These are phyloP conservation scores for Trichogramma evanescens DNA, from an alignment of 2,888 invertebrate genomes.

Conservation along the genomic window DNA sequence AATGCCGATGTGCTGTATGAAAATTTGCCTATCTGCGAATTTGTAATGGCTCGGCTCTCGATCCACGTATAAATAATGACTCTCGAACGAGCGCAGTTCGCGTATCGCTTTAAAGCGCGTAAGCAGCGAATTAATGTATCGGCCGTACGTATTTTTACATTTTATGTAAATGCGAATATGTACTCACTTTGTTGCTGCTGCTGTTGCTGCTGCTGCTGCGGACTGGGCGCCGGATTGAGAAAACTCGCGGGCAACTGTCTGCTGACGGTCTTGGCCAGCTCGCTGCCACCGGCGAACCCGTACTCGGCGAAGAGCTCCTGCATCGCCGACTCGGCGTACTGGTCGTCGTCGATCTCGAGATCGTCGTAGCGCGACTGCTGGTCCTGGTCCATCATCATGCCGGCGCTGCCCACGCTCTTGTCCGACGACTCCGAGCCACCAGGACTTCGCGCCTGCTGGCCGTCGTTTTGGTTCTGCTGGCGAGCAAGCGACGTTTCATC, in stretches of 20 bases:
- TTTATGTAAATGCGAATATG: too few species aligned
- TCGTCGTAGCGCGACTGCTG: conserved; percentile 36
- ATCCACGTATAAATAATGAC: too few species aligned
- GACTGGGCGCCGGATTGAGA: conserved; percentile 39
- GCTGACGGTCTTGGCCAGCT: conserved; percentile 45
- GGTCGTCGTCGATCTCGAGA: conserved; percentile 32
- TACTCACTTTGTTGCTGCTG: conserved; percentile 15
- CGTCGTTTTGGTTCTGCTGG: neutral
- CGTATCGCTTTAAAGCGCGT: too few species aligned
- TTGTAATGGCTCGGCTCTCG: too few species aligned
- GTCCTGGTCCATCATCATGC: conserved; percentile 27
- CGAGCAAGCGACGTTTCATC: neutral
- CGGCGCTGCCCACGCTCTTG: conserved; percentile 36
- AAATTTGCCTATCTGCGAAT: too few species aligned
- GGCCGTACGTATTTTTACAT: too few species aligned
- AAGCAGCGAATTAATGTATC: too few species aligned
- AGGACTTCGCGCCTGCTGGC: conserved; percentile 38
- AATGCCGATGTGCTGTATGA: too few species aligned
- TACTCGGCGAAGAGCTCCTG: conserved; percentile 53
- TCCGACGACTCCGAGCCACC: conserved; percentile 42
- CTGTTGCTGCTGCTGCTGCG: conserved; percentile 23
- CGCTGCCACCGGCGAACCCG: conserved; percentile 47
- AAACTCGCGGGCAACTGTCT: conserved; percentile 46
- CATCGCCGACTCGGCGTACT: conserved; percentile 53
- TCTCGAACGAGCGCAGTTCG: too few species aligned